Conservation (phyloP, 2,888 invertebrate species). For the Cephus pygmeus region DNA sequence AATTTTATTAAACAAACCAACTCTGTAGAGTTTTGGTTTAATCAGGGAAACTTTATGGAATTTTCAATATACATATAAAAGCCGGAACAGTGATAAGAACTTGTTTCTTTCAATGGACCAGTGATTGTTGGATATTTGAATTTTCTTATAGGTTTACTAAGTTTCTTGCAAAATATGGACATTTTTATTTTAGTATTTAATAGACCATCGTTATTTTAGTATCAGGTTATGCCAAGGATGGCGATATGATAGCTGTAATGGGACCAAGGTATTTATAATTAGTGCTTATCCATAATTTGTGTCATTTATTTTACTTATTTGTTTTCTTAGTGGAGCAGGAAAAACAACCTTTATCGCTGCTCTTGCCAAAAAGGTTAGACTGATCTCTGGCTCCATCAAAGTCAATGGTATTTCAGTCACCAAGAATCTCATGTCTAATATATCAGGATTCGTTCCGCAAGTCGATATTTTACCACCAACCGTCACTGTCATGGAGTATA, state of each 20-base stretch:
- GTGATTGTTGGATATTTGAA: not conserved
- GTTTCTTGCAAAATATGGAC: not conserved
- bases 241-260: slow-evolving; percentile 59
- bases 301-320: not conserved
- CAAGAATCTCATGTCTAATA: slow-evolving; percentile 67
- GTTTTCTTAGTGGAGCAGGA: slow-evolving; percentile 69
- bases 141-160: not conserved
- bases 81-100: no score
- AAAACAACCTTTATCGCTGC: slow-evolving; percentile 71
- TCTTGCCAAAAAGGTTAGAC: slow-evolving; percentile 68
- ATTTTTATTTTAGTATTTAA: not conserved
- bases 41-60: no score
- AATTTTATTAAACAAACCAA: not conserved
- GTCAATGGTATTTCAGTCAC: slow-evolving; percentile 67
- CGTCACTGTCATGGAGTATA: slow-evolving; percentile 75
- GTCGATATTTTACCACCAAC: slow-evolving; percentile 74
- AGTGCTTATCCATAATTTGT: not conserved
- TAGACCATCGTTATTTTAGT: slow-evolving; percentile 41
- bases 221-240: slow-evolving; percentile 55
- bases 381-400: slow-evolving; percentile 65
- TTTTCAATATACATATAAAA: no score
- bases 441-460: slow-evolving; percentile 74
- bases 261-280: slow-evolving; percentile 58
- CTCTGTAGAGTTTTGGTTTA: not conserved
- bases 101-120: not conserved